phyloP scores from a whole-genome alignment of 1,140 invertebrate species.

The Plectrocnemia conspersa region DNA sequence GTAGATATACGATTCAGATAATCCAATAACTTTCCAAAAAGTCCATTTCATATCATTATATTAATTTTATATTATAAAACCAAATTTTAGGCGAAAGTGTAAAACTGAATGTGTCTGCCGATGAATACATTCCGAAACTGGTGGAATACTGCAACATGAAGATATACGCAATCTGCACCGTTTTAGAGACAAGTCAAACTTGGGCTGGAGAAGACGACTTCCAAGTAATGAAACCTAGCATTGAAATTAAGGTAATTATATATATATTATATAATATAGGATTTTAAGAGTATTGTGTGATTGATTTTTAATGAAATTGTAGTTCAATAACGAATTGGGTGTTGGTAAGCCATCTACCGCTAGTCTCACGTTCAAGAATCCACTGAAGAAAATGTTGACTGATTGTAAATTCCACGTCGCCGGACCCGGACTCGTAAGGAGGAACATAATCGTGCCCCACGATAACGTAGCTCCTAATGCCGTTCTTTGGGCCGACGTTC shows the following conservation, averaged over 20 bases:
- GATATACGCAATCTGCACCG: slow-evolving; percentile 63
- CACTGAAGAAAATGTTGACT: slow-evolving; percentile 57
- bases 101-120: slow-evolving; percentile 53
- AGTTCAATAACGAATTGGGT: slow-evolving; percentile 56
- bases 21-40: too few relatives aligned
- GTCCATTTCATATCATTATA: too few relatives aligned
- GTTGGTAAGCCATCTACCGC: slow-evolving; percentile 54
- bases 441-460: slow-evolving; percentile 52
- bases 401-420: slow-evolving; percentile 64
- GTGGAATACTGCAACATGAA: slow-evolving; percentile 75
- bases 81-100: slow-evolving; percentile 57
- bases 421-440: slow-evolving; percentile 58
- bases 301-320: slow-evolving; percentile 30
- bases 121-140: slow-evolving; percentile 66
- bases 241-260: slow-evolving; percentile 56
- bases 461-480: slow-evolving; percentile 53
- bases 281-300: background rate
- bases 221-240: slow-evolving; percentile 64
- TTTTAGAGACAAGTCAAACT: slow-evolving; percentile 66
- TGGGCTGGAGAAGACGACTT: slow-evolving; percentile 74
- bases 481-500: slow-evolving; percentile 50
- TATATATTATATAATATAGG: background rate
- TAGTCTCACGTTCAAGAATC: slow-evolving; percentile 64
- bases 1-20: too few relatives aligned
- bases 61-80: too few relatives aligned